Percentiles rank a stretch among this genome's conserved stretches.
Conservation (phyloP, 2,113 vertebrate species). For the Pygoscelis antarcticus region DNA sequence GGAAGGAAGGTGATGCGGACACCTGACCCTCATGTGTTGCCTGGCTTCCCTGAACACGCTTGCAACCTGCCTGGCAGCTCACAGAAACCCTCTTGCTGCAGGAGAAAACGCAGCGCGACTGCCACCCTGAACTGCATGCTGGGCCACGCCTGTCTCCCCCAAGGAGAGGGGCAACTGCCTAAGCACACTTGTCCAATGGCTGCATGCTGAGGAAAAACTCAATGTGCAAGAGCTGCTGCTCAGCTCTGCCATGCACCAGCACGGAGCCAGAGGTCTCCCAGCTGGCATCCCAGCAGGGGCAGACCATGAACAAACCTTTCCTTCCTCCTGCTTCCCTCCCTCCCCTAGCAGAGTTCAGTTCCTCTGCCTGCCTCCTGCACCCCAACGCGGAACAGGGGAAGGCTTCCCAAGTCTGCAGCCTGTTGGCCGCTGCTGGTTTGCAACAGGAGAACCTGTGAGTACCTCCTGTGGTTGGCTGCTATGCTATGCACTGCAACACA, state of each 20-base stretch:
- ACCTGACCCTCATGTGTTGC: neutral
- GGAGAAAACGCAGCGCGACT: neutral
- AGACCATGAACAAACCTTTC: neutral
- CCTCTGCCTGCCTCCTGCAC: neutral
- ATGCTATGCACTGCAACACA: neutral
- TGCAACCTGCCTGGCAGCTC: neutral
- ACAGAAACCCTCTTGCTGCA: neutral
- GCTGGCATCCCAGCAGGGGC: neutral
- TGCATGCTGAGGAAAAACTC: neutral
- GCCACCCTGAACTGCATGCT: neutral
- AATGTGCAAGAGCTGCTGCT: neutral
- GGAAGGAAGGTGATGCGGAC: neutral
- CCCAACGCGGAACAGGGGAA: accelerated
- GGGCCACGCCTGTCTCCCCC: neutral
- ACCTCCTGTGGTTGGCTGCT: neutral
- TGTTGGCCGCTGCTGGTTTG: neutral
- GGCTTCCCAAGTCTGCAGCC: neutral
- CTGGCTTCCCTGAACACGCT: neutral
- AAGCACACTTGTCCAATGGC: neutral
- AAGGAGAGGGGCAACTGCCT: neutral
- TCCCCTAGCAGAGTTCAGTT: neutral
- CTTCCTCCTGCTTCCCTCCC: neutral
- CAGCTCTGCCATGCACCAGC: neutral
- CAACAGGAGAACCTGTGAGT: neutral
- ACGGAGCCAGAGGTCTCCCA: neutral